These are phyloP conservation scores for Ischnura elegans DNA, from an alignment of 2,888 invertebrate species.

Conservation along the genomic window DNA sequence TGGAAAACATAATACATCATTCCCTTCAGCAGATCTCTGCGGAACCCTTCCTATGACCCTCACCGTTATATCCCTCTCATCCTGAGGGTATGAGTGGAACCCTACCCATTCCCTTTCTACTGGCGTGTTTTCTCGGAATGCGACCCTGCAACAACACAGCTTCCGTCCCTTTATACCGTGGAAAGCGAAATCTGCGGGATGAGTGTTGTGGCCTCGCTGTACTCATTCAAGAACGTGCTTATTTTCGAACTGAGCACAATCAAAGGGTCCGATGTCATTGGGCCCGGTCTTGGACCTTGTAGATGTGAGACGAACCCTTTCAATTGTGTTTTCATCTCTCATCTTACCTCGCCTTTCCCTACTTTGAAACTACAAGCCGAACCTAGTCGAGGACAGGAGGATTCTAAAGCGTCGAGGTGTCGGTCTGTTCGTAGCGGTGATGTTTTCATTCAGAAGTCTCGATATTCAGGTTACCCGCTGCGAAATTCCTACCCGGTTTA, in stretches of 20 bases:
- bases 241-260: neutral
- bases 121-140: neutral
- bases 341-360: neutral
- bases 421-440: neutral
- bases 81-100: neutral
- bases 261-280: neutral
- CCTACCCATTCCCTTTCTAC: neutral
- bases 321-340: neutral
- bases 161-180: neutral
- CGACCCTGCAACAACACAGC: neutral
- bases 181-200: neutral
- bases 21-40: neutral
- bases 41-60: constrained; percentile 16
- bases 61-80: neutral
- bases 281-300: neutral
- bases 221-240: neutral
- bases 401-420: neutral
- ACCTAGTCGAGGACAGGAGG: neutral
- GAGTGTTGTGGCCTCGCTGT: neutral
- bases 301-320: neutral
- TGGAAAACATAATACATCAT: neutral
- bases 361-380: neutral
- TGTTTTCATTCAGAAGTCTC: neutral
- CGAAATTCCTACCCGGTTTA: neutral
- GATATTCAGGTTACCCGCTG: neutral